phyloP scores from a whole-genome alignment of 1,140 invertebrate genomes.

The Oedothorax gibbosus region DNA sequence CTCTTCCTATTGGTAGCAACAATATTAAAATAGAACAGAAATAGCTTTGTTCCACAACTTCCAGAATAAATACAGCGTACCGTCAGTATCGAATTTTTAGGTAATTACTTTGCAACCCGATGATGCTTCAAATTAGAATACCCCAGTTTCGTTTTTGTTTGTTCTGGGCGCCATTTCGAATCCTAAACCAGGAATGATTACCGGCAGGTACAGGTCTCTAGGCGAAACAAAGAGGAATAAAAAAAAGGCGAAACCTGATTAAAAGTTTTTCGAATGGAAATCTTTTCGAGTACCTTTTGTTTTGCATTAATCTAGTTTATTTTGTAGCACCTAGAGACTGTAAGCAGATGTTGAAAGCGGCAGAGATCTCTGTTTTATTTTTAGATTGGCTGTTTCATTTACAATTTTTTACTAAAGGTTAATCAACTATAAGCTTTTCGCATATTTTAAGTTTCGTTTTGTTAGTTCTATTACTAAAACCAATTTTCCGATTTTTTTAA shows the following conservation, averaged over 20 bases:
- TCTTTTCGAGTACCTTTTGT: neutral
- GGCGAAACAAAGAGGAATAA: neutral
- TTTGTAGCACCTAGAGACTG: neutral
- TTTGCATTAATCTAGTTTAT: neutral
- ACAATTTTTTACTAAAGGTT: neutral
- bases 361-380: neutral
- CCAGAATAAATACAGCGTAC: neutral
- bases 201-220: too few relatives aligned
- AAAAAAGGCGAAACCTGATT: conserved; percentile 3
- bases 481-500: too few relatives aligned
- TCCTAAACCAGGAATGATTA: too few relatives aligned
- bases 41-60: too few relatives aligned
- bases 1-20: too few relatives aligned
- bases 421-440: conserved; percentile 10
- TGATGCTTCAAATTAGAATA: conserved; percentile 37
- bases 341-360: neutral
- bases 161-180: neutral
- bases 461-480: too few relatives aligned
- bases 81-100: conserved; percentile 25
- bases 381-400: neutral
- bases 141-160: neutral
- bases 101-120: conserved; percentile 33
- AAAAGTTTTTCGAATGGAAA: conserved; percentile 27
- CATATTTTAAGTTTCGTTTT: neutral
- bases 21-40: too few relatives aligned